These are phyloP conservation scores for Neuroscelio doddi DNA, from an alignment of 2,888 invertebrate species.

Conservation along the genomic window DNA sequence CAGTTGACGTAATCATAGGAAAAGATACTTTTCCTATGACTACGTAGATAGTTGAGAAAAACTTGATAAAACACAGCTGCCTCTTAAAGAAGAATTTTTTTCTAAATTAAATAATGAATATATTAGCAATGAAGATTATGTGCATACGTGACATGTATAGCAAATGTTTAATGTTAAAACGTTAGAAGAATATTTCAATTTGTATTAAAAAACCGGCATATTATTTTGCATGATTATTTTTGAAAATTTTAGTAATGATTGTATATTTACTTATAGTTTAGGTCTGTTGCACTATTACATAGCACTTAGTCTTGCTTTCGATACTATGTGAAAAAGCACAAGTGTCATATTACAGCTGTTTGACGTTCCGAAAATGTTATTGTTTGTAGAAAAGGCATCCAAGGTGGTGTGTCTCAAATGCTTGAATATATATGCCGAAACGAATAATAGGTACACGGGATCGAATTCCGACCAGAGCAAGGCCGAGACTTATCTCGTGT, in stretches of 20 bases:
- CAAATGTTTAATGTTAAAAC: constrained; percentile 6
- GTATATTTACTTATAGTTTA: constrained; percentile 54
- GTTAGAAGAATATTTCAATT: neutral
- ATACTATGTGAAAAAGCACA: constrained; percentile 55
- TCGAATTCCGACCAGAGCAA: no score
- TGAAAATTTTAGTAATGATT: constrained; percentile 26
- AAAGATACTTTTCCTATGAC: no score
- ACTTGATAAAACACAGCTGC: neutral
- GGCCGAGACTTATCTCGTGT: no score
- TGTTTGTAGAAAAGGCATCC: neutral
- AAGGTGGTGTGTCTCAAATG: no score
- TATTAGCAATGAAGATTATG: constrained; percentile 1
- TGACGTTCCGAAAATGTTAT: neutral
- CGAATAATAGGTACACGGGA: no score
- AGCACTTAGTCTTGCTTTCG: no score
- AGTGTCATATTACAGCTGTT: constrained; percentile 25
- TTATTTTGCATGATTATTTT: constrained; percentile 20
- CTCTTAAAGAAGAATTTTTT: neutral
- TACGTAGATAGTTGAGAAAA: no score
- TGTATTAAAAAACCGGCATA: constrained; percentile 3
- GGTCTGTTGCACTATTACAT: no score
- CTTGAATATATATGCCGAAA: no score
- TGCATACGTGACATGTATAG: constrained; percentile 6
- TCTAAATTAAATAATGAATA: neutral
- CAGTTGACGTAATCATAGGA: no score